A percentile compares a stretch with the other conserved stretches of the same genome.
Evolutionary conservation across 1,140 invertebrate species (phyloP).

Genomic region (Homalodisca vitripennis): DNA sequence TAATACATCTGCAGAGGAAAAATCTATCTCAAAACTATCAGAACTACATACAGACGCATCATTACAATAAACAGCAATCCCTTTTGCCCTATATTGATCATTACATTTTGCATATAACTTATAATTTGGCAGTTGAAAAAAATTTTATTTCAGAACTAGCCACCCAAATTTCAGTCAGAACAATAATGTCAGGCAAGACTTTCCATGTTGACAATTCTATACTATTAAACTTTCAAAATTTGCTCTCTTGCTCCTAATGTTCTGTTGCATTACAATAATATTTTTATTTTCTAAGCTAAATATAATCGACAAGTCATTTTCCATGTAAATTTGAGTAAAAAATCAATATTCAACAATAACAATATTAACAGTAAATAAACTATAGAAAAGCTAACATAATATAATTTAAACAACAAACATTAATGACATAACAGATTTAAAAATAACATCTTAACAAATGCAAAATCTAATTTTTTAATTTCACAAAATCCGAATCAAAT

Average conservation of each 20-base stretch:
- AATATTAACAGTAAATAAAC: too few relatives aligned
- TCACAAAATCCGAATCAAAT: too few relatives aligned
- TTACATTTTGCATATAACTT: background rate
- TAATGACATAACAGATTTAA: too few relatives aligned
- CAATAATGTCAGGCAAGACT: background rate
- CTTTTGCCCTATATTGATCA: background rate
- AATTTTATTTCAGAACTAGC: background rate
- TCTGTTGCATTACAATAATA: background rate
- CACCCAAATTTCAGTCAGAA: background rate
- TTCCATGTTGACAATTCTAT: background rate
- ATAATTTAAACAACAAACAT: too few relatives aligned
- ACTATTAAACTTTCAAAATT: background rate
- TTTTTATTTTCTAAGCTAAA: too few relatives aligned
- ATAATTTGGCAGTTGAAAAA: background rate
- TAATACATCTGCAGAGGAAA: background rate
- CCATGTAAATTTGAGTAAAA: too few relatives aligned
- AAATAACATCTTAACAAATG: too few relatives aligned
- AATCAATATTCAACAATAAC: too few relatives aligned
- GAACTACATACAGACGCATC: background rate
- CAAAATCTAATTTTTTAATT: too few relatives aligned
- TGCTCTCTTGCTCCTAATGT: background rate
- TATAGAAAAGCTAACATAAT: too few relatives aligned
- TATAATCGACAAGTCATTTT: too few relatives aligned
- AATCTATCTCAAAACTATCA: background rate
- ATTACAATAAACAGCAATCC: background rate